Base-by-base conservation (phyloP, 1,140 invertebrate genomes). In the Rhynchophorus ferrugineus region DNA sequence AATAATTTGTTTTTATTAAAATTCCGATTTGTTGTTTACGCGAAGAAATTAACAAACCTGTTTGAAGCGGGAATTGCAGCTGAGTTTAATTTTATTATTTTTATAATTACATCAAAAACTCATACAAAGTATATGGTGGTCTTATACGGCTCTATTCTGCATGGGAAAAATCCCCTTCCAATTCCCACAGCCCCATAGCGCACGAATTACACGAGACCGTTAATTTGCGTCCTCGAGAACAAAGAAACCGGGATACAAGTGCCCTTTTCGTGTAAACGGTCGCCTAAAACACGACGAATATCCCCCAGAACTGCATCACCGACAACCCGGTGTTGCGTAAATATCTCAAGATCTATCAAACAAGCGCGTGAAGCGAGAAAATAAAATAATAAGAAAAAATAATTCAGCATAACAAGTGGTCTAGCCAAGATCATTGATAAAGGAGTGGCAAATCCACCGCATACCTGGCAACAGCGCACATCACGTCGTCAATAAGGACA, bases 401-500 rank as follows among this genome's bases (percentile, higher is more conserved):
- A 22, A 13, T 11, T 24, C 7, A 46, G 29, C 13, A 54, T 47
- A 54, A 54, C 51, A 54, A 54, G 51, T 54, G 51, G 51, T 54
- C 37, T 36, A 11, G 17, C 24, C 48, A 50, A 13, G 37, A 50
- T 50, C 49, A 52, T 52, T 45, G 49, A 52, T 45, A 42, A 54
- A 54, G 51, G 51, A 54, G 51, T 54, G 51, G 51, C 51, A 54
- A 54, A 54, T 37, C 44, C 37, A 54, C 22, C 13, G 29, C 19
- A 18, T 13, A 47, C 3, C 33, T 36, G 51, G 51, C 51, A 54
- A 54, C 44, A 46, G 1, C 44, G 51, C 44, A 16, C 13, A 54
- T 54, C 51, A 54, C 51, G 51, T 54, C 51, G 51, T 47, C 51
- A 47, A 54, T 54, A 54, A 54, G 51, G 51, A 54, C 51, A 54